Percentiles rank a stretch among this genome's conserved stretches.
These are phyloP conservation scores for Polyergus mexicanus DNA, from an alignment of 1,140 invertebrate genomes.

Conservation along the genomic window DNA sequence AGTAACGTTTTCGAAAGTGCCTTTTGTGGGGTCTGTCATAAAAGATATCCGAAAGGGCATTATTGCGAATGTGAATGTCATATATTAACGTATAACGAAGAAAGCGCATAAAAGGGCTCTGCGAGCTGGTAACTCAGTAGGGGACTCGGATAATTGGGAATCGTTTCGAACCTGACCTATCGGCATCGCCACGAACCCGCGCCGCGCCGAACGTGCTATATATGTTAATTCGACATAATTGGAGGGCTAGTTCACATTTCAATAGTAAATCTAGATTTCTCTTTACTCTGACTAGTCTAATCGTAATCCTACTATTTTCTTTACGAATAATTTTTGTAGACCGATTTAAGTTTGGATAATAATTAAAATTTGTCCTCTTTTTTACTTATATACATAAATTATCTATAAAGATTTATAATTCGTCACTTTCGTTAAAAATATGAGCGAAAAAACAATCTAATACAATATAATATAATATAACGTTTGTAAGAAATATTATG, in stretches of 20 bases:
- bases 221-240: constrained; percentile 71
- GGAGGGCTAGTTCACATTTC: constrained; percentile 7
- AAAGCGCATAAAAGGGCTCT: constrained; percentile 44
- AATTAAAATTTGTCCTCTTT: constrained; percentile 10
- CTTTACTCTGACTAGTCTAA: constrained; percentile 13
- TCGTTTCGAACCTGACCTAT: constrained; percentile 66
- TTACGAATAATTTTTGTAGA: constrained; percentile 12
- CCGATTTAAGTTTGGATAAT: background rate
- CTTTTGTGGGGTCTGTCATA: constrained; percentile 37
- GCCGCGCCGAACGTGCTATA: constrained; percentile 51
- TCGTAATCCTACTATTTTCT: background rate
- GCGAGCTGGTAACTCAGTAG: constrained; percentile 63
- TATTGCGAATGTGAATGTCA: constrained; percentile 57
- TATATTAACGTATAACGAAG: constrained; percentile 56
- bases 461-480: too few relatives aligned
- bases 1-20: constrained; percentile 1
- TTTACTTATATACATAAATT: background rate
- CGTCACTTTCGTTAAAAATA: background rate
- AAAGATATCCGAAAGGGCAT: constrained; percentile 39
- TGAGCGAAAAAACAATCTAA: background rate
- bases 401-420: too few relatives aligned
- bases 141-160: constrained; percentile 71
- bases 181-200: constrained; percentile 26
- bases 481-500: background rate
- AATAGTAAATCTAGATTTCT: constrained; percentile 27